Conservation (phyloP, 2,797 vertebrate genomes). For the Danio kyathit region DNA sequence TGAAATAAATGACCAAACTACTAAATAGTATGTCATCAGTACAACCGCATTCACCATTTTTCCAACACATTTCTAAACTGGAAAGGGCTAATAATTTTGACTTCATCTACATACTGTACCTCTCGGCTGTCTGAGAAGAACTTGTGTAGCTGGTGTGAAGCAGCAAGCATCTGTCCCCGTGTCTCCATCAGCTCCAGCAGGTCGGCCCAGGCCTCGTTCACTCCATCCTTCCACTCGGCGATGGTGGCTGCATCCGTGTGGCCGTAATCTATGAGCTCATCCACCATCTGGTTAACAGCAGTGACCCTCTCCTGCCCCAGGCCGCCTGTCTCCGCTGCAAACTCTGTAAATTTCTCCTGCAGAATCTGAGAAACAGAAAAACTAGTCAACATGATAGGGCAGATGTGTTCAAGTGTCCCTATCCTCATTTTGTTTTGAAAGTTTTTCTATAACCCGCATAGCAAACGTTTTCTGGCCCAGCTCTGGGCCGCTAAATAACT, state of each 20-base stretch:
- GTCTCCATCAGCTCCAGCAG: constrained; percentile 96
- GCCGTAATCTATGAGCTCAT: constrained; percentile 94
- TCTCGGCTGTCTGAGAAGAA: constrained; percentile 94
- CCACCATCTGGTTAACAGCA: constrained; percentile 94
- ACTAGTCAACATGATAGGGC: neutral
- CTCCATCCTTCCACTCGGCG: constrained; percentile 95
- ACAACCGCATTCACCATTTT: neutral
- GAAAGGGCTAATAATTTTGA: too few species aligned
- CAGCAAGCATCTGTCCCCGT: constrained; percentile 89
- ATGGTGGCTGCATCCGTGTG: constrained; percentile 92
- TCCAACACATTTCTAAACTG: neutral
- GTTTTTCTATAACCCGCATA: too few species aligned
- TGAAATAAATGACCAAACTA: too few species aligned
- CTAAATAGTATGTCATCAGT: too few species aligned
- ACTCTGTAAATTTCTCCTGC: constrained; percentile 95
- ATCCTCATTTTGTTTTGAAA: too few species aligned
- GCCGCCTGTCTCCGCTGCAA: constrained; percentile 87
- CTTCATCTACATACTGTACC: too few species aligned
- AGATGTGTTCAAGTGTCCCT: neutral
- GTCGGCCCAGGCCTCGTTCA: constrained; percentile 96
- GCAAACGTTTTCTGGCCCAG: too few species aligned
- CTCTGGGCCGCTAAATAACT: too few species aligned
- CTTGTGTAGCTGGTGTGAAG: constrained; percentile 93
- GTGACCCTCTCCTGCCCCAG: constrained; percentile 90
- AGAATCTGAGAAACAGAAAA: constrained; percentile 74